Conservation (phyloP, 2,113 vertebrate genomes). For the Cyanoderma ruficeps region DNA sequence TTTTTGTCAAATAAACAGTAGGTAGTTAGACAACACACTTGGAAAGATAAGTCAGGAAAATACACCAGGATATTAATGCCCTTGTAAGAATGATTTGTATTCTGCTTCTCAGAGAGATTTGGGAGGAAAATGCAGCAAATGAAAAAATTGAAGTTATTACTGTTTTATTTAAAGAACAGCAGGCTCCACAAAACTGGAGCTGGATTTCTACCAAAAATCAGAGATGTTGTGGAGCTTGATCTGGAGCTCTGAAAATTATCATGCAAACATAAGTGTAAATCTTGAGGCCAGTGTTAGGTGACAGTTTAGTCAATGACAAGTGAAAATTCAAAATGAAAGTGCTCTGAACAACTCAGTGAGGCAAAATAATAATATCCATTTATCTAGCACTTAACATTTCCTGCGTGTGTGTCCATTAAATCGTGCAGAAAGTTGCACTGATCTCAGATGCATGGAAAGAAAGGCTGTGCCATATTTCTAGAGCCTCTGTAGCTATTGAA, state of each 20-base stretch:
- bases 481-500: not conserved
- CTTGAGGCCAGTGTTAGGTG: not conserved
- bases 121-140: not conserved
- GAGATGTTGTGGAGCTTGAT: not conserved
- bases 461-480: fast-evolving
- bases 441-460: not conserved
- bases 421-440: not conserved
- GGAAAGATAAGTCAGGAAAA: not conserved
- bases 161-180: not conserved
- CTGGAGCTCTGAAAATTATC: not conserved
- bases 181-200: not conserved
- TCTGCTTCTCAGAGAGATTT: not conserved
- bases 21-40: not conserved
- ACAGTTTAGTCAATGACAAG: not conserved
- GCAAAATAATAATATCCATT: not conserved
- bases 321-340: not conserved
- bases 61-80: not conserved
- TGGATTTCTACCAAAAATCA: not conserved
- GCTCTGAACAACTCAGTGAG: not conserved
- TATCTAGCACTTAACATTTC: not conserved
- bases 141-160: not conserved
- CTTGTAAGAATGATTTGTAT: not conserved
- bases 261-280: not conserved
- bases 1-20: not conserved
- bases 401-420: not conserved